Evolutionary conservation across 2,888 invertebrate species (phyloP).

Genomic region (Machimus rusticus): DNA sequence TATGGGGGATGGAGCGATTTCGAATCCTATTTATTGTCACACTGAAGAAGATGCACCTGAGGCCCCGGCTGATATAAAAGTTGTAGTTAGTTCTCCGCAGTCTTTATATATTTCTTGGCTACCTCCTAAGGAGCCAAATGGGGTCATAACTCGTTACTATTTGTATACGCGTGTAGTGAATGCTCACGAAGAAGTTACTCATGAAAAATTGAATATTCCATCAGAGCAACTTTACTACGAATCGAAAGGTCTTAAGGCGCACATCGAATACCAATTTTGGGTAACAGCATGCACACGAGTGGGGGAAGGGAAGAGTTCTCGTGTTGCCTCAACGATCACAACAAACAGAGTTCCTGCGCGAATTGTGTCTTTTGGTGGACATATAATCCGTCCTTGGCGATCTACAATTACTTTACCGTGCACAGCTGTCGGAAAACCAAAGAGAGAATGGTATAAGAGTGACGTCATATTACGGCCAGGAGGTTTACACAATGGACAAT

Average conservation of each 20-base stretch:
- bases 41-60: slow-evolving; percentile 86
- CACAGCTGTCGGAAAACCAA: slow-evolving; percentile 72
- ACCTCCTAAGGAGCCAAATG: slow-evolving; percentile 77
- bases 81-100: slow-evolving; percentile 76
- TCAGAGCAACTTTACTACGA: slow-evolving; percentile 72
- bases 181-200: slow-evolving; percentile 73
- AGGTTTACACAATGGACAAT: slow-evolving; percentile 68
- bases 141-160: slow-evolving; percentile 78
- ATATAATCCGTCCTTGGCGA: slow-evolving; percentile 72
- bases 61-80: slow-evolving; percentile 80
- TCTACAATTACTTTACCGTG: slow-evolving; percentile 71
- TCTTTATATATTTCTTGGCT: slow-evolving; percentile 81
- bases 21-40: slow-evolving; percentile 73
- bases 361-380: slow-evolving; percentile 75
- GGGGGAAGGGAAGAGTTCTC: slow-evolving; percentile 78
- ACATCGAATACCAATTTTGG: slow-evolving; percentile 80
- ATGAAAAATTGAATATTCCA: slow-evolving; percentile 71
- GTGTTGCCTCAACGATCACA: slow-evolving; percentile 72
- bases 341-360: slow-evolving; percentile 72
- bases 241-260: slow-evolving; percentile 72
- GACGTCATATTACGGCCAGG: slow-evolving; percentile 68
- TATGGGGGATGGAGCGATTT: slow-evolving; percentile 77
- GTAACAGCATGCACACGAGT: slow-evolving; percentile 79
- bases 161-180: slow-evolving; percentile 74
- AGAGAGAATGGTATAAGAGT: slow-evolving; percentile 71